A percentile compares a stretch with the other conserved stretches of the same genome.
Evolutionary conservation across 2,113 vertebrate species (phyloP).

Genomic region (Sapayoa aenigma): DNA sequence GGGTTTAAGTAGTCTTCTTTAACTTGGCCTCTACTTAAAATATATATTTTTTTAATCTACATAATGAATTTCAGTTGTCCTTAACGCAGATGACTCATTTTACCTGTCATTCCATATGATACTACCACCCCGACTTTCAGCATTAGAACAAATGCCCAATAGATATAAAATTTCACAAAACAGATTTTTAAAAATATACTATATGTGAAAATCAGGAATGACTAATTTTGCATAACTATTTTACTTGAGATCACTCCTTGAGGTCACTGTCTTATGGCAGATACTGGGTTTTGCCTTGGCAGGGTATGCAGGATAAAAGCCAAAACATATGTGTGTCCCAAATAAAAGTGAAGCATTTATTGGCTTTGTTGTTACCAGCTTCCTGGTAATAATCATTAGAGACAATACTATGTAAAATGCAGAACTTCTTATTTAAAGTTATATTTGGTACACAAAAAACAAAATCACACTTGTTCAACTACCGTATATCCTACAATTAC

Average conservation of each 20-base stretch:
- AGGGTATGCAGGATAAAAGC: neutral
- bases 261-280: neutral
- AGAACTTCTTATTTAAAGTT: neutral
- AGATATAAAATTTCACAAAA: neutral
- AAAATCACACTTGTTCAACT: neutral
- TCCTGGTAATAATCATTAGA: neutral
- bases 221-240: neutral
- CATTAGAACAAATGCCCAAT: neutral
- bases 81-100: neutral
- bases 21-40: neutral
- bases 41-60: neutral
- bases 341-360: neutral
- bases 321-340: neutral
- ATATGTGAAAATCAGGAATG: fast-evolving
- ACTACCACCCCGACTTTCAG: neutral
- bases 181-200: neutral
- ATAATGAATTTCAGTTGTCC: neutral
- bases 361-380: neutral
- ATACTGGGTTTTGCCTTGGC: neutral
- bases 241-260: neutral
- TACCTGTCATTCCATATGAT: neutral
- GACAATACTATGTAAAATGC: neutral
- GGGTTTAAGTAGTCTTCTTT: neutral
- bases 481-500: constrained; percentile 21
- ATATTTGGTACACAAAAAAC: neutral